Evolutionary conservation across 2,888 invertebrate species (phyloP).

Genomic region (Antitype chi): DNA sequence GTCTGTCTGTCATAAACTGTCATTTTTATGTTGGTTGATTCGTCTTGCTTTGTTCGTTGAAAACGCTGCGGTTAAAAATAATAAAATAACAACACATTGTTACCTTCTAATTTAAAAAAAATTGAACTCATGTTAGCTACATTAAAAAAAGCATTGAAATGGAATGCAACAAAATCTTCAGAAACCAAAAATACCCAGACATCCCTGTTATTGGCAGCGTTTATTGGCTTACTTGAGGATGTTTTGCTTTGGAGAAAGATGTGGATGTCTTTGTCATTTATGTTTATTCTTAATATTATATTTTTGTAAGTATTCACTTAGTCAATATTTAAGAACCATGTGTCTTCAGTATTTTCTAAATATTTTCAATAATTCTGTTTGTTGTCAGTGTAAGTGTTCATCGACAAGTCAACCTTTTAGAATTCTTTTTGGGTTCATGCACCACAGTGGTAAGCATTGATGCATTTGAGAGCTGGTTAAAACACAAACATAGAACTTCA

Average conservation of each 20-base stretch:
- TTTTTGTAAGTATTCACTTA: conserved; percentile 80
- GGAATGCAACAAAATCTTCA: conserved; percentile 73
- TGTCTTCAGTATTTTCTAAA: background rate
- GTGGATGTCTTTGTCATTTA: conserved; percentile 83
- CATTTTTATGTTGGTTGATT: background rate
- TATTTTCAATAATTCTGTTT: conserved; percentile 45
- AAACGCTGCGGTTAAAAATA: background rate
- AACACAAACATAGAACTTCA: conserved; percentile 84
- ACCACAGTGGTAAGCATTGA: conserved; percentile 77
- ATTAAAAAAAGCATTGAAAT: conserved; percentile 79
- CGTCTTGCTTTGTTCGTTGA: background rate
- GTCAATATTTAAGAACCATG: background rate
- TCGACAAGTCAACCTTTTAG: conserved; percentile 79
- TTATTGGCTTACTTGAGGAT: conserved; percentile 84
- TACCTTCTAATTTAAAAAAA: conserved; percentile 4
- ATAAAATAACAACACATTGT: background rate
- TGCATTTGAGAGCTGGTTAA: conserved; percentile 86
- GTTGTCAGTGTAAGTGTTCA: conserved; percentile 81
- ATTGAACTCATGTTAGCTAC: conserved; percentile 76
- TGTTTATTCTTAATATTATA: conserved; percentile 77
- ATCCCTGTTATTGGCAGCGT: conserved; percentile 77
- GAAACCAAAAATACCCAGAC: conserved; percentile 76
- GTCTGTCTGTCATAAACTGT: too few relatives aligned
- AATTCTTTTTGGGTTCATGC: conserved; percentile 76
- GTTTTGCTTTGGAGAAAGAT: conserved; percentile 85